Percentiles rank a stretch among this genome's conserved stretches.
phyloP scores from a whole-genome alignment of 1,140 invertebrate genomes.

The Zaprionus vittiger region DNA sequence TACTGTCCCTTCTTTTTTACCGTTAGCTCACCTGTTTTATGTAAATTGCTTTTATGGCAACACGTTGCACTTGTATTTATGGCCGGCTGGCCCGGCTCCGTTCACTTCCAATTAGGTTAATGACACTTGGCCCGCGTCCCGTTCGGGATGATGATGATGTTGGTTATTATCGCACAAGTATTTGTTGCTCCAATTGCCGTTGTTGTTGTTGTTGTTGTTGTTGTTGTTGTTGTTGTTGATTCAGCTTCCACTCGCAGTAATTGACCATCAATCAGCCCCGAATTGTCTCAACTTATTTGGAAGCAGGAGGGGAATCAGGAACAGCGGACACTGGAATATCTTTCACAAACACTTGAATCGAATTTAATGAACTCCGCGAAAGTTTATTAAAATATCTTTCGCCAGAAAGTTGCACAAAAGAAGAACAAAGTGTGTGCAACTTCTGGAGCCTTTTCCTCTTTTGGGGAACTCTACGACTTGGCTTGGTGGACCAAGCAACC shows the following conservation, averaged over 20 bases:
- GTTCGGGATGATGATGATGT: conserved; percentile 46
- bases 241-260: conserved; percentile 65
- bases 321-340: not conserved
- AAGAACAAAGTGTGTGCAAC: conserved; percentile 54
- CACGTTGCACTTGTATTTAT: conserved; percentile 77
- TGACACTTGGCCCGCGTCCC: conserved; percentile 65
- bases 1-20: conserved; percentile 21
- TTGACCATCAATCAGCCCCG: conserved; percentile 71
- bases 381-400: conserved; percentile 76
- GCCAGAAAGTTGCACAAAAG: conserved; percentile 49
- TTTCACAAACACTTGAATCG: conserved; percentile 59
- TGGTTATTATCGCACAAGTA: conserved; percentile 60
- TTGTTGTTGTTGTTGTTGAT: conserved; percentile 43
- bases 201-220: conserved; percentile 45
- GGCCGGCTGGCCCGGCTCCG: conserved; percentile 29
- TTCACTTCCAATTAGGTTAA: conserved; percentile 73
- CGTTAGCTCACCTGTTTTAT: conserved; percentile 70
- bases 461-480: conserved; percentile 32
- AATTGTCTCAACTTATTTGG: conserved; percentile 58
- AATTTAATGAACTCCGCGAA: conserved; percentile 74
- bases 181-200: conserved; percentile 44
- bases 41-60: conserved; percentile 80
- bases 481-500: not conserved
- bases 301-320: conserved; percentile 2
- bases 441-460: conserved; percentile 31